Conservation (phyloP, 2,113 vertebrate genomes). For the Pseudorhombus dupliciocellatus region DNA sequence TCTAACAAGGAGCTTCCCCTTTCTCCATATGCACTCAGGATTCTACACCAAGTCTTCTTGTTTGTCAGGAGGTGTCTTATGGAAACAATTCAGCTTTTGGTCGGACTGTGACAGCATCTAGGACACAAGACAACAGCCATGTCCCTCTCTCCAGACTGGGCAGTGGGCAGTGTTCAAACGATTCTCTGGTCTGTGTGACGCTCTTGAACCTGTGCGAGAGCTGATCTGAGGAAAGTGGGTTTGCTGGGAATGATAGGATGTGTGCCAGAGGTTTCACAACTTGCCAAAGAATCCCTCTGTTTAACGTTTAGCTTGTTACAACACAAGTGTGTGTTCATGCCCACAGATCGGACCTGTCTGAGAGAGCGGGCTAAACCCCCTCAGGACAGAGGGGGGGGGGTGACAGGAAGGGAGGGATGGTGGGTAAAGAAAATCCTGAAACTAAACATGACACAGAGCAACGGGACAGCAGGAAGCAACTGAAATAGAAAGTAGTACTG, state of each 20-base stretch:
- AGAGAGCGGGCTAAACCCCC: conserved; percentile 12
- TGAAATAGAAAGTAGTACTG: conserved; percentile 32
- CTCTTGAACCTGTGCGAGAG: conserved; percentile 13
- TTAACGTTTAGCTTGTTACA: conserved; percentile 42
- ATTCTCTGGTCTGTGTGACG: conserved; percentile 12
- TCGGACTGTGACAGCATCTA: background rate
- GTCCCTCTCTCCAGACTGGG: background rate
- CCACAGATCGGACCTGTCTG: conserved; percentile 40
- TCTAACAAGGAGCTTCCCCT: conserved; percentile 36
- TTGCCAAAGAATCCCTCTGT: conserved; percentile 37
- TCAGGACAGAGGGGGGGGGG: conserved; percentile 25
- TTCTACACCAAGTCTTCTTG: conserved; percentile 20
- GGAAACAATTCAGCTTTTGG: background rate
- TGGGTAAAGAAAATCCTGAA: conserved; percentile 3
- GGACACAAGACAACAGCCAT: background rate
- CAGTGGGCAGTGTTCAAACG: conserved; percentile 10
- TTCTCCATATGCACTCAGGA: conserved; percentile 24
- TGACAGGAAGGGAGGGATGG: background rate
- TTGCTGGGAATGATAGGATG: conserved; percentile 24
- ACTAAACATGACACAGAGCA: conserved; percentile 16
- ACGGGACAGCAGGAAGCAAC: conserved; percentile 25
- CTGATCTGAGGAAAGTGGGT: conserved; percentile 10
- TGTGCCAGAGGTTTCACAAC: conserved; percentile 23
- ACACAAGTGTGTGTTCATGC: conserved; percentile 36
- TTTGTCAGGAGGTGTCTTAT: conserved; percentile 13